Percentiles rank a stretch among this genome's conserved stretches.
phyloP scores from a whole-genome alignment of 2,113 vertebrate species.

The Pongo pygmaeus region DNA sequence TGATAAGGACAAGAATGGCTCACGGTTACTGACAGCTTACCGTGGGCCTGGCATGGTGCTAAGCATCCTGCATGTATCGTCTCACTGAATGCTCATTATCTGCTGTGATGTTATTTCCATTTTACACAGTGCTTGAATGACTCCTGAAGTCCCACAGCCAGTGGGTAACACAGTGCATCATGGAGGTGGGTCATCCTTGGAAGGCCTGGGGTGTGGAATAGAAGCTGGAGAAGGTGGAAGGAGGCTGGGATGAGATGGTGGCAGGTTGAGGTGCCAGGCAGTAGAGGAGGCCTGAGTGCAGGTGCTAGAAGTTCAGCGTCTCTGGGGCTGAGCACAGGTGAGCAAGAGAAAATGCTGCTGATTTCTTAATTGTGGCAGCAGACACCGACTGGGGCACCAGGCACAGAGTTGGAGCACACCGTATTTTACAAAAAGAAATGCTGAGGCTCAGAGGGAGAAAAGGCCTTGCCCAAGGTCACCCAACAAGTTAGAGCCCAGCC shows the following conservation, averaged over 20 bases:
- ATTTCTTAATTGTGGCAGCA: neutral
- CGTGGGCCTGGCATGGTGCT: neutral
- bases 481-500: neutral
- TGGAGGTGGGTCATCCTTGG: neutral
- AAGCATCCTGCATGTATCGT: neutral
- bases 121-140: neutral
- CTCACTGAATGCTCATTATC: neutral
- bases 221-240: neutral
- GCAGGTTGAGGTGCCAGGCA: neutral
- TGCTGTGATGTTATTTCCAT: neutral
- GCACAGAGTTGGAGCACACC: neutral
- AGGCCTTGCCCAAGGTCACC: neutral
- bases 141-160: neutral
- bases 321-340: neutral
- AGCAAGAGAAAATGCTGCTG: neutral
- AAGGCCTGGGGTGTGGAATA: neutral
- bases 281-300: neutral
- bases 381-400: neutral
- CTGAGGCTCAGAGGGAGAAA: neutral
- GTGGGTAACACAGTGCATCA: rapidly evolving
- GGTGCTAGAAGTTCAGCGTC: neutral
- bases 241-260: neutral
- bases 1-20: neutral
- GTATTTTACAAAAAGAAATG: neutral
- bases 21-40: rapidly evolving